phyloP scores from a whole-genome alignment of 2,113 vertebrate species.

The Glaucomys volans region DNA sequence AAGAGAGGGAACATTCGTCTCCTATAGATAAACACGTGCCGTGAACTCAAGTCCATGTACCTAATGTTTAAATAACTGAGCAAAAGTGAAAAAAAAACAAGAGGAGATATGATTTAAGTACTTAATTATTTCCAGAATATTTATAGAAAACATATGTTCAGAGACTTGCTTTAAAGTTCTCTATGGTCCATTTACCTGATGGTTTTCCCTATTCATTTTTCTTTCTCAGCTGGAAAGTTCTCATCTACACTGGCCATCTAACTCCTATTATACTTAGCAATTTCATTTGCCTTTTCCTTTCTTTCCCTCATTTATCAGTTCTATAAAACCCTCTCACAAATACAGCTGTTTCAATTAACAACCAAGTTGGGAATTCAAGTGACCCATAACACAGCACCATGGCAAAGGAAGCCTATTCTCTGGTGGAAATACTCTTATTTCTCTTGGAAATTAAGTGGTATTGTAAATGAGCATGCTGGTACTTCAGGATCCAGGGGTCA shows the following conservation, averaged over 20 bases:
- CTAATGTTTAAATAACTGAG: not conserved
- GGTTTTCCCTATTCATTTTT: not conserved
- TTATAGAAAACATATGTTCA: not conserved
- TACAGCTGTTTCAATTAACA: not conserved
- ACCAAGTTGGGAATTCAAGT: not conserved
- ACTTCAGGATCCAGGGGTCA: not conserved
- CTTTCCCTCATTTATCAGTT: not conserved
- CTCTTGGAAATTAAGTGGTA: not conserved
- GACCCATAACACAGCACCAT: not conserved
- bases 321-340: not conserved
- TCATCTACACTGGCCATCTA: not conserved
- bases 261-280: not conserved
- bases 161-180: not conserved
- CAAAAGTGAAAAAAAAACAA: not conserved
- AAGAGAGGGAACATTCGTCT: not conserved
- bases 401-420: not conserved
- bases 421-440: not conserved
- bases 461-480: not conserved
- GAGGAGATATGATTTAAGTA: not conserved
- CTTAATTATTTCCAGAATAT: not conserved
- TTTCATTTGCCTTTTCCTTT: not conserved
- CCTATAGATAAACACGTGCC: not conserved
- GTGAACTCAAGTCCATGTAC: not conserved
- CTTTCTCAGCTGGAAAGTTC: not conserved
- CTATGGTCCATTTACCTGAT: not conserved